Conservation (phyloP, 2,888 invertebrate species). For the Myathropa florea region DNA sequence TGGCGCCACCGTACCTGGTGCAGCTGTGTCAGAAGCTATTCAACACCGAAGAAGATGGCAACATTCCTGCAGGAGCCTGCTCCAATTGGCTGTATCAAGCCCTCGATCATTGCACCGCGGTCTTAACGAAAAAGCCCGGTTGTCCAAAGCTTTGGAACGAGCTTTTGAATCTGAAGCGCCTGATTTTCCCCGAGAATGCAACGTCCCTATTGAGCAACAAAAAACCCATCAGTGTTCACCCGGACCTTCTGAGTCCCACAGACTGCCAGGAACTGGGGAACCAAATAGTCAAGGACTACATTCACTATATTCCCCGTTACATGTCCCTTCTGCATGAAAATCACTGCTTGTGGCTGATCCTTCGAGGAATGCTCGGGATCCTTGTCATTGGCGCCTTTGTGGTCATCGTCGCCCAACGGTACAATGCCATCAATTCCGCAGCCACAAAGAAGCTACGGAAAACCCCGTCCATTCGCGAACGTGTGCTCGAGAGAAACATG, state of each 20-base stretch:
- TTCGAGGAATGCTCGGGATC: slow-evolving; percentile 34
- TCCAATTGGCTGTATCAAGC: slow-evolving; percentile 73
- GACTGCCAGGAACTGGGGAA: slow-evolving; percentile 72
- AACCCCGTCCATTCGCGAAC: not conserved
- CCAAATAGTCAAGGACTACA: slow-evolving; percentile 73
- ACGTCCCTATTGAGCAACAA: slow-evolving; percentile 69
- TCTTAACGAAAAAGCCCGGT: slow-evolving; percentile 41
- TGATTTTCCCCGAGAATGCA: slow-evolving; percentile 72
- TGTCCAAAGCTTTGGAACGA: slow-evolving; percentile 67
- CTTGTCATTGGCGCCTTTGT: slow-evolving; percentile 39
- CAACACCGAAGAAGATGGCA: not conserved
- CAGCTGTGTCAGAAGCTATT: slow-evolving; percentile 46
- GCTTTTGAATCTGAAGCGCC: slow-evolving; percentile 65
- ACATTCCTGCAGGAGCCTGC: slow-evolving; percentile 35
- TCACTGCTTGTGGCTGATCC: slow-evolving; percentile 69
- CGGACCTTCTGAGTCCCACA: slow-evolving; percentile 59
- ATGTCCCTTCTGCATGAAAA: slow-evolving; percentile 68
- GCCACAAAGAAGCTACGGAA: not conserved
- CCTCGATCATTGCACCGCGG: slow-evolving; percentile 68
- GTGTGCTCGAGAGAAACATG: not conserved
- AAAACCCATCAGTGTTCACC: slow-evolving; percentile 72
- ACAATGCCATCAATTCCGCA: not conserved
- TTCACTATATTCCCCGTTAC: slow-evolving; percentile 72
- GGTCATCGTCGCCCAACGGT: not conserved
- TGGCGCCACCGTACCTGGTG: slow-evolving; percentile 41